Conservation (phyloP, 2,113 vertebrate genomes). For the Pollachius pollachius region DNA sequence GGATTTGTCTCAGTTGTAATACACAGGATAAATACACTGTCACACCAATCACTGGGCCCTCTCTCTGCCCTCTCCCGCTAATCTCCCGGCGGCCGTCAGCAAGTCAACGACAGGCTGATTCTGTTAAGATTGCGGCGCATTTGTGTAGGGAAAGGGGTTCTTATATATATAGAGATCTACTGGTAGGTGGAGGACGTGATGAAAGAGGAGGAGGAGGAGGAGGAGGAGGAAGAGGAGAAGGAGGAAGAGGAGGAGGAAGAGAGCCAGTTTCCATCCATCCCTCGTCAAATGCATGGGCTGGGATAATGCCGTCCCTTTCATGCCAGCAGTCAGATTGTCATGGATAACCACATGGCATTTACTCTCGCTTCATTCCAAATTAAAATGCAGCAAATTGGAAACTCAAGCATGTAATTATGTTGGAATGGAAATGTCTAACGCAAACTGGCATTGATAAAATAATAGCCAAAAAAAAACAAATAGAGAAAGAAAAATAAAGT, state of each 20-base stretch:
- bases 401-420: slow-evolving; percentile 73
- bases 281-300: slow-evolving; percentile 38
- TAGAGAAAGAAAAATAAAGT: slow-evolving; percentile 24
- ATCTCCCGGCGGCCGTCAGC: slow-evolving; percentile 28
- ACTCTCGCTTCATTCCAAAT: slow-evolving; percentile 67
- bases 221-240: too few species aligned
- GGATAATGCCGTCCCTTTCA: slow-evolving; percentile 60
- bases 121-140: slow-evolving; percentile 33
- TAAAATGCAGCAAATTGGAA: slow-evolving; percentile 69
- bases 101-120: too few species aligned
- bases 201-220: too few species aligned
- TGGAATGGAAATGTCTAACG: slow-evolving; percentile 54
- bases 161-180: slow-evolving; percentile 30
- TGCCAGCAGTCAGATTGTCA: slow-evolving; percentile 66
- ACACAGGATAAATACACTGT: slow-evolving; percentile 41
- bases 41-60: slow-evolving; percentile 34
- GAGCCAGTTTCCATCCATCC: slow-evolving; percentile 21
- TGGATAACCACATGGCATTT: slow-evolving; percentile 64
- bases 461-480: slow-evolving; percentile 27
- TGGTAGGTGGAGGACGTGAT: slow-evolving; percentile 36
- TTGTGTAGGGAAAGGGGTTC: slow-evolving; percentile 39
- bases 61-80: slow-evolving; percentile 35
- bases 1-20: slow-evolving; percentile 34
- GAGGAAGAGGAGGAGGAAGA: too few species aligned
- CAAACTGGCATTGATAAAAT: slow-evolving; percentile 56